Percentiles rank a stretch among this genome's conserved stretches.
phyloP scores from a whole-genome alignment of 1,140 invertebrate species.

The Pygmarrhopalites habei region DNA sequence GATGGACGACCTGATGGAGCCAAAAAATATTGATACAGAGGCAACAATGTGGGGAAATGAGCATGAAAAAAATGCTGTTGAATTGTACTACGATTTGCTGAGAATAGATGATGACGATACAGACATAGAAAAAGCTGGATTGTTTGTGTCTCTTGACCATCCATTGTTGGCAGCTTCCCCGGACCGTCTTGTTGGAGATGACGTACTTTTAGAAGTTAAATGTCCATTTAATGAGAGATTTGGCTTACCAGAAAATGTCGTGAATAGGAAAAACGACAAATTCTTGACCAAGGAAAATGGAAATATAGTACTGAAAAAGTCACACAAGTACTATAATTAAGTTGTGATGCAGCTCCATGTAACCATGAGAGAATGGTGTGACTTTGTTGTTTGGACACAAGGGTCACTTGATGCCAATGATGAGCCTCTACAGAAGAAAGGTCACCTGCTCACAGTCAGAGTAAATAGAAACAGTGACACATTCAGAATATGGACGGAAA shows the following conservation, averaged over 20 bases:
- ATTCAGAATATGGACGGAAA: conserved; percentile 36
- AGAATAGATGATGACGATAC: no score
- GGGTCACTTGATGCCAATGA: conserved; percentile 8
- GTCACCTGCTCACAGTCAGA: not conserved
- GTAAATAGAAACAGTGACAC: not conserved
- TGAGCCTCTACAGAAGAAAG: not conserved
- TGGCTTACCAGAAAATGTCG: conserved; percentile 26
- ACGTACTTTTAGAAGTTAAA: conserved; percentile 43
- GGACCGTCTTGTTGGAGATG: conserved; percentile 44
- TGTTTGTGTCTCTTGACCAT: conserved; percentile 42
- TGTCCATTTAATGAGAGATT: conserved; percentile 40
- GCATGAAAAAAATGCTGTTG: not conserved
- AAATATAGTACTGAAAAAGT: conserved; percentile 37
- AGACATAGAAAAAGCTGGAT: conserved; percentile 27
- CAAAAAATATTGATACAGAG: not conserved
- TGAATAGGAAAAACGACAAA: not conserved
- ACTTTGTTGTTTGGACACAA: conserved; percentile 44
- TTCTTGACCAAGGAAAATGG: not conserved
- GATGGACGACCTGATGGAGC: not conserved
- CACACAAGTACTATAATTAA: conserved; percentile 44
- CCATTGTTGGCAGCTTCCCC: conserved; percentile 43
- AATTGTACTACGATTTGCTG: no score
- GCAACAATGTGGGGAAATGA: not conserved
- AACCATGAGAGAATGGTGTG: conserved; percentile 41
- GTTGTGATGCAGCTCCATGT: conserved; percentile 44